These are phyloP conservation scores for Gibbula magus DNA, from an alignment of 2,888 invertebrate species.

Conservation along the genomic window DNA sequence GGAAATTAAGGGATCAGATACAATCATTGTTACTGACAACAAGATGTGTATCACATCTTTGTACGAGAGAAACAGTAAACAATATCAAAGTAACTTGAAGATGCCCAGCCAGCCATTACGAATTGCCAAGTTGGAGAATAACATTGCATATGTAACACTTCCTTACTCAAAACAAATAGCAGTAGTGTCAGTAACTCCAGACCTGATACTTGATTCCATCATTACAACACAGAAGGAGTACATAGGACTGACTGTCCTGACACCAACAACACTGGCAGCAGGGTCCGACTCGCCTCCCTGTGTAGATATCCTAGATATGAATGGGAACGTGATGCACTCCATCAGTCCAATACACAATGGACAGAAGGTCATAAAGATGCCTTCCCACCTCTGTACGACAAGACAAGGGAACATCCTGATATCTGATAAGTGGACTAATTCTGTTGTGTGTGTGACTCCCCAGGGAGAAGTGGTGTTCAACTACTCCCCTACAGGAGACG, in stretches of 20 bases:
- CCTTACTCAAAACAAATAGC: background rate
- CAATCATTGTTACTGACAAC: background rate
- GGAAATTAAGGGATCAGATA: no score
- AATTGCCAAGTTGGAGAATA: background rate
- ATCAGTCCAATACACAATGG: background rate
- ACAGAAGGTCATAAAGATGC: background rate
- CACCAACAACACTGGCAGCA: no score
- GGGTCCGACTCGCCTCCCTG: background rate
- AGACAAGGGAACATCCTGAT: background rate
- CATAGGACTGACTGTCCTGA: background rate
- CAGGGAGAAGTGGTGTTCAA: background rate
- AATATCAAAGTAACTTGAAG: background rate
- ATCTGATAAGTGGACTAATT: background rate
- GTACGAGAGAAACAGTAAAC: background rate
- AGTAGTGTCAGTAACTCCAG: no score
- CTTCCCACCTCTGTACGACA: background rate
- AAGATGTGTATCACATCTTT: background rate
- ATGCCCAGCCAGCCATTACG: background rate
- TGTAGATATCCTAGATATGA: no score
- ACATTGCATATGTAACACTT: constrained; percentile 2
- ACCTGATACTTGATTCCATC: background rate
- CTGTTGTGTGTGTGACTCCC: no score
- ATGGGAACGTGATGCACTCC: background rate
- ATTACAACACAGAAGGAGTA: background rate
- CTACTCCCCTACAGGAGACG: background rate